A percentile compares a stretch with the other conserved stretches of the same genome.
Conservation (phyloP, 2,797 vertebrate genomes). For the Dendrocincla fuliginosa region DNA sequence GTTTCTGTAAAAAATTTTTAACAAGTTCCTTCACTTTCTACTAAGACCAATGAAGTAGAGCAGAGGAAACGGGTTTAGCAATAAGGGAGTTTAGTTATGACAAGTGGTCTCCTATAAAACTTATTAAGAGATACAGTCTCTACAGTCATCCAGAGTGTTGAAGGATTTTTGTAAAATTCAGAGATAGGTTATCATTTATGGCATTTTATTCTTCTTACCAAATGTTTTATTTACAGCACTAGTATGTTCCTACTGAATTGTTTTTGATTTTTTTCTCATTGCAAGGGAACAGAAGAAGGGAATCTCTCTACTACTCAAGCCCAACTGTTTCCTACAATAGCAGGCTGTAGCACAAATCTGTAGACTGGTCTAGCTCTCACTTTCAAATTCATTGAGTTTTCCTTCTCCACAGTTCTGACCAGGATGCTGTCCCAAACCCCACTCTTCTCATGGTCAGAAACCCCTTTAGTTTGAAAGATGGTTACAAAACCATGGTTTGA, state of each 20-base stretch:
- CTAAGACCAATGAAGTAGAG: not conserved
- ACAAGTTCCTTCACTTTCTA: not conserved
- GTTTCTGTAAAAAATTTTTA: not conserved
- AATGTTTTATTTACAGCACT: not conserved
- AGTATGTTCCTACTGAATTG: not conserved
- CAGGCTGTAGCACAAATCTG: not conserved
- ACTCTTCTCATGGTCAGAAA: not conserved
- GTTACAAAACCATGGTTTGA: not conserved
- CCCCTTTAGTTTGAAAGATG: not conserved
- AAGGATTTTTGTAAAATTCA: not conserved
- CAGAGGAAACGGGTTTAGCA: not conserved
- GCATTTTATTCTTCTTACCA: not conserved
- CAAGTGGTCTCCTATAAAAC: not conserved
- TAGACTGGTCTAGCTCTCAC: not conserved
- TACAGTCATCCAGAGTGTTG: not conserved
- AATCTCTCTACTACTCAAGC: not conserved
- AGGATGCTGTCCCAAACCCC: not conserved
- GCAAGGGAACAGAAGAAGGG: not conserved
- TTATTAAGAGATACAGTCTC: not conserved
- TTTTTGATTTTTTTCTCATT: not conserved
- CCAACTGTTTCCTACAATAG: not conserved
- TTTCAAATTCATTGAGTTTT: not conserved
- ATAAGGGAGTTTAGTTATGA: not conserved
- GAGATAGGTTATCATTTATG: not conserved
- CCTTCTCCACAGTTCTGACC: not conserved